phyloP scores from a whole-genome alignment of 2,797 vertebrate genomes.

The Microctenopoma lineatum region DNA sequence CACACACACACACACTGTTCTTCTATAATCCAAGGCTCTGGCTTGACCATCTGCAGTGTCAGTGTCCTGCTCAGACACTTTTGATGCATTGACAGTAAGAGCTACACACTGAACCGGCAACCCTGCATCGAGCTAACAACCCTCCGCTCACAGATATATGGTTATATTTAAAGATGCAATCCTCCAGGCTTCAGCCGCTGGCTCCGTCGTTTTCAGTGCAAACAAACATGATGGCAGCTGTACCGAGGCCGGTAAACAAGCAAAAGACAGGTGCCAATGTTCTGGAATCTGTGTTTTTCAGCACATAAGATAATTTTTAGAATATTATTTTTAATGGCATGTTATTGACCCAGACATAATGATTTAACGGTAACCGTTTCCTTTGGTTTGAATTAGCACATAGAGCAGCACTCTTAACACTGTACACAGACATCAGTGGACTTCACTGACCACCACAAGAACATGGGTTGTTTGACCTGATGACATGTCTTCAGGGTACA shows the following conservation, averaged over 20 bases:
- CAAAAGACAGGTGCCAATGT: not conserved
- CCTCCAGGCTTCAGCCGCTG: not conserved
- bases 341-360: too few species aligned
- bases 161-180: not conserved
- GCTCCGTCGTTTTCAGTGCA: not conserved
- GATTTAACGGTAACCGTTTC: too few species aligned
- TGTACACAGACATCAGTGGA: too few species aligned
- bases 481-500: slow-evolving; percentile 26
- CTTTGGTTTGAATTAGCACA: too few species aligned
- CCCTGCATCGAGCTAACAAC: not conserved
- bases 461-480: slow-evolving; percentile 14
- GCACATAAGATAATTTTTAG: too few species aligned
- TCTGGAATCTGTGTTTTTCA: not conserved
- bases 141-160: not conserved
- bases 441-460: slow-evolving; percentile 17
- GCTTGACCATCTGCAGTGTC: not conserved
- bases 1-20: not conserved
- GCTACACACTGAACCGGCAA: not conserved
- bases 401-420: too few species aligned
- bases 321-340: too few species aligned
- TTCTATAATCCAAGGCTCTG: not conserved
- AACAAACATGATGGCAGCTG: not conserved
- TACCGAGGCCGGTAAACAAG: not conserved
- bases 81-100: not conserved
- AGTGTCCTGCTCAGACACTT: not conserved